Percentiles rank a stretch among this genome's conserved stretches.
These are phyloP conservation scores for Druon quercuslanigerum DNA, from an alignment of 1,140 invertebrate species.

Conservation along the genomic window DNA sequence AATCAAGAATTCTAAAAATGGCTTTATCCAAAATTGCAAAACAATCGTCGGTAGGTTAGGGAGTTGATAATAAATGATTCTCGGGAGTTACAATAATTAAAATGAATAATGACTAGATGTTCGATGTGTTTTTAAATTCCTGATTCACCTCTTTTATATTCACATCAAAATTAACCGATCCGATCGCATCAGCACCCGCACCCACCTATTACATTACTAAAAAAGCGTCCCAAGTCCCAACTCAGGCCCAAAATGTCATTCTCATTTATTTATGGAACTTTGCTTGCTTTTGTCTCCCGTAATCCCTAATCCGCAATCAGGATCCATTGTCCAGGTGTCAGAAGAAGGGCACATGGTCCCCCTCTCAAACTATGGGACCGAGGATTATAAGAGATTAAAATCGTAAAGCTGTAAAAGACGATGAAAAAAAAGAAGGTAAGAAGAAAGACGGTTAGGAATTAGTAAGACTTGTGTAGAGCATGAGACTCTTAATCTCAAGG, in stretches of 20 bases:
- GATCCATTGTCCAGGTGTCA: slow-evolving; percentile 61
- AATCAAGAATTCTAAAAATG: too few species aligned
- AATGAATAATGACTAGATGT: not conserved
- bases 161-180: not conserved
- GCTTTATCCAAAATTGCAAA: too few species aligned
- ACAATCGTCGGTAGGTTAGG: too few species aligned
- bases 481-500: not conserved
- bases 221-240: slow-evolving; percentile 41
- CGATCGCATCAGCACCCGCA: slow-evolving; percentile 6
- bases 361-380: slow-evolving; percentile 43
- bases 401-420: slow-evolving; percentile 26
- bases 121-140: not conserved
- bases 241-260: slow-evolving; percentile 51
- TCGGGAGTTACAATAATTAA: not conserved
- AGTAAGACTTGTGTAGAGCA: not conserved
- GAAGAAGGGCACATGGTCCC: slow-evolving; percentile 37
- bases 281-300: slow-evolving; percentile 60
- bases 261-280: slow-evolving; percentile 56
- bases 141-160: slow-evolving; percentile 18
- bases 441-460: slow-evolving; percentile 30
- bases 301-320: slow-evolving; percentile 68
- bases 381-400: slow-evolving; percentile 58
- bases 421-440: slow-evolving; percentile 13
- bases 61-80: not conserved
- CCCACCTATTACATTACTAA: slow-evolving; percentile 4